Evolutionary conservation across 2,888 invertebrate genomes (phyloP).

Genomic region (Agonum fuliginosum): DNA sequence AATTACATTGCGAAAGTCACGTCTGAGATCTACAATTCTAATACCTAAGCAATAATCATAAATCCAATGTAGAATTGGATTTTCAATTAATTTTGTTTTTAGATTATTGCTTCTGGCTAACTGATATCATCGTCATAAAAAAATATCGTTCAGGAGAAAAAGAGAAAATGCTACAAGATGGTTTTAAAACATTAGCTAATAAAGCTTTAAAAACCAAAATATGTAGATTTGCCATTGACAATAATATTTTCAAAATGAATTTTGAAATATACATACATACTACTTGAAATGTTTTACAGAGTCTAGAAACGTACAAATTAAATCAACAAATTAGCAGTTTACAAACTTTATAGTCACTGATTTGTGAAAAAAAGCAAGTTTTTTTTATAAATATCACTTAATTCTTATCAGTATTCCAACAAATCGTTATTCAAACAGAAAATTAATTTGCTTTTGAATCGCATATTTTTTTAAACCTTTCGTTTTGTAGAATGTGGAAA

Average conservation of each 20-base stretch:
- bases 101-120: not conserved
- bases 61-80: not conserved
- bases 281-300: too few species aligned
- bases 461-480: too few species aligned
- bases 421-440: not conserved
- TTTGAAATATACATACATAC: too few species aligned
- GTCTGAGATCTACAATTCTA: constrained; percentile 1
- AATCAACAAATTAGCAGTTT: not conserved
- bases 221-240: too few species aligned
- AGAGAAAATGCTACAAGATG: too few species aligned
- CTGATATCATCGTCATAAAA: not conserved
- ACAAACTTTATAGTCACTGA: not conserved
- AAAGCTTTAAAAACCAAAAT: too few species aligned
- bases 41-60: constrained; percentile 21
- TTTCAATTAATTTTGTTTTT: constrained; percentile 21
- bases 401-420: not conserved
- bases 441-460: too few species aligned
- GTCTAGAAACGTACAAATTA: too few species aligned
- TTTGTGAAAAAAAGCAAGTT: not conserved
- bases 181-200: too few species aligned
- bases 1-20: constrained; percentile 13
- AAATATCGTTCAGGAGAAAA: not conserved
- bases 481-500: too few species aligned
- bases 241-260: too few species aligned
- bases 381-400: not conserved